These are phyloP conservation scores for Eupeodes latifasciatus DNA, from an alignment of 2,888 invertebrate species.

Conservation along the genomic window DNA sequence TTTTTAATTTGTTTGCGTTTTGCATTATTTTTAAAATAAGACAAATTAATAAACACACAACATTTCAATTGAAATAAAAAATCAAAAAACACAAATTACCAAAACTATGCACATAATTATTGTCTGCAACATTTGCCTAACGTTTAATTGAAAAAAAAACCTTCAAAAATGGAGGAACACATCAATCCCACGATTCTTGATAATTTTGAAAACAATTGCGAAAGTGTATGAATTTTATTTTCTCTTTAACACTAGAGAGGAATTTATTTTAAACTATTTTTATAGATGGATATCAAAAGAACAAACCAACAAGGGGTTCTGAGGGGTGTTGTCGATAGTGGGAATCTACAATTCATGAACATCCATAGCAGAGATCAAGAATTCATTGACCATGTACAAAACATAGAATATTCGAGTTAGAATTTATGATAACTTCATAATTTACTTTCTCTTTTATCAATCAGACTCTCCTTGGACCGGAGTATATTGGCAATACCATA, in stretches of 20 bases:
- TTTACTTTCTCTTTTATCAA: conserved; percentile 31
- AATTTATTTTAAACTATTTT: conserved; percentile 2
- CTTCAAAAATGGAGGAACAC: conserved; percentile 76
- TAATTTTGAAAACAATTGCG: conserved; percentile 74
- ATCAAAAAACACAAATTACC: not conserved
- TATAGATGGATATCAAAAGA: conserved; percentile 76
- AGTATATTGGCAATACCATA: conserved; percentile 80
- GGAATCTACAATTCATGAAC: conserved; percentile 77
- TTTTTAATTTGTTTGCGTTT: conserved; percentile 21
- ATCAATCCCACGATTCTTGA: conserved; percentile 75
- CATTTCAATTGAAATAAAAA: not conserved
- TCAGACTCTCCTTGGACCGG: conserved; percentile 82
- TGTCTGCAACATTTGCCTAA: not conserved
- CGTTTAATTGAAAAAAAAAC: not conserved
- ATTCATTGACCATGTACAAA: conserved; percentile 83
- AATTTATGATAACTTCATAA: not conserved
- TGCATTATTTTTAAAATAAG: conserved; percentile 32
- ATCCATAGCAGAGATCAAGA: conserved; percentile 79
- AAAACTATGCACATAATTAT: not conserved
- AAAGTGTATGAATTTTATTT: conserved; percentile 50
- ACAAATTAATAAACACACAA: conserved; percentile 7
- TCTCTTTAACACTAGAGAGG: not conserved
- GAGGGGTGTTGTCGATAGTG: conserved; percentile 72
- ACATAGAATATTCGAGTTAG: not conserved
- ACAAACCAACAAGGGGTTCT: conserved; percentile 66